phyloP scores from a whole-genome alignment of 1,140 invertebrate genomes.

The Cephus cinctus region DNA sequence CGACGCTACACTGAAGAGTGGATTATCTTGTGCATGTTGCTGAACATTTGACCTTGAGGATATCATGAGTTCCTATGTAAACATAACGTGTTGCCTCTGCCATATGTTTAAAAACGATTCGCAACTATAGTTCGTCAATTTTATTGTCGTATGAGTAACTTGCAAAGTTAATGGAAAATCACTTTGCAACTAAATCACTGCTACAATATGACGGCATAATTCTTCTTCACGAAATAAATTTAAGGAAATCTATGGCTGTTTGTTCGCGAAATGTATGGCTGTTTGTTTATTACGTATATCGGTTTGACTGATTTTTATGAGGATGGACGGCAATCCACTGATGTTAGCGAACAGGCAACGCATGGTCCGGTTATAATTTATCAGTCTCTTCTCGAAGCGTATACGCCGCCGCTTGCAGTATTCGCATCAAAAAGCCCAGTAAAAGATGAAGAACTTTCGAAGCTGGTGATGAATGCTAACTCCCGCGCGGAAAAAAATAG shows the following conservation, averaged over 20 bases:
- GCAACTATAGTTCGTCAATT: too few species aligned
- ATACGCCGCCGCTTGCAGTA: conserved; percentile 13
- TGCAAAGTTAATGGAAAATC: too few species aligned
- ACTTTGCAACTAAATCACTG: conserved; percentile 5
- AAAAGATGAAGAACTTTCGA: conserved; percentile 9
- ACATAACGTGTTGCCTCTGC: too few species aligned
- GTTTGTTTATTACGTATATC: conserved; percentile 12
- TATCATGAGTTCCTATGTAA: too few species aligned
- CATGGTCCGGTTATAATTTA: conserved; percentile 19
- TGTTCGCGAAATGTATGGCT: conserved; percentile 16
- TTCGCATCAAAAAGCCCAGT: conserved; percentile 16
- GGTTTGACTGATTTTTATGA: conserved; percentile 17
- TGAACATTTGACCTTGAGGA: too few species aligned
- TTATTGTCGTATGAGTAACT: too few species aligned
- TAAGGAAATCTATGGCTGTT: conserved; percentile 9
- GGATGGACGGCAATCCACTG: conserved; percentile 6
- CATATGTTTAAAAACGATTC: too few species aligned
- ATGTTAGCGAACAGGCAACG: conserved; percentile 11
- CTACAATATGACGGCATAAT: conserved; percentile 11
- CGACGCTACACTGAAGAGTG: too few species aligned
- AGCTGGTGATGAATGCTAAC: too few species aligned
- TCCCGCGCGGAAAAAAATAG: too few species aligned
- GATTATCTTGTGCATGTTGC: too few species aligned
- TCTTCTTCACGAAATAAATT: conserved; percentile 11
- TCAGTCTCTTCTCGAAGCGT: conserved; percentile 12